A percentile compares a stretch with the other conserved stretches of the same genome.
Conservation (phyloP, 2,797 vertebrate species). For the Acanthis flammea region DNA sequence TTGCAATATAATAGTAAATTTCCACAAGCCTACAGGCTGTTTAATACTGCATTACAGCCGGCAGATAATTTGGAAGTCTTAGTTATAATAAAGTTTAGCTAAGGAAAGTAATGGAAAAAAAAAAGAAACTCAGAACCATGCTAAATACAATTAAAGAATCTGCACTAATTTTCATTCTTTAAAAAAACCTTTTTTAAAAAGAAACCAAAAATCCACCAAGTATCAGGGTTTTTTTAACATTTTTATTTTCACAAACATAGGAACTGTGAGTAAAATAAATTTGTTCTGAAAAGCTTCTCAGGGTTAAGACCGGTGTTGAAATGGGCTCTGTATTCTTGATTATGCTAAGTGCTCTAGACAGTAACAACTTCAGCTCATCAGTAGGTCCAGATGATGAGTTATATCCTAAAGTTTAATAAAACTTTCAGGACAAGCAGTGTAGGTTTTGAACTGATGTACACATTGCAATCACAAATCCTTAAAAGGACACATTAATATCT, state of each 20-base stretch:
- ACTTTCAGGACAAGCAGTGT: neutral
- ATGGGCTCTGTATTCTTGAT: neutral
- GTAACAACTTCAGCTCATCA: neutral
- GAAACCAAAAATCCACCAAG: neutral
- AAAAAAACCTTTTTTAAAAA: neutral
- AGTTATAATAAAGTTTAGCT: neutral
- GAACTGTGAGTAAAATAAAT: neutral
- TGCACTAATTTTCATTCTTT: neutral
- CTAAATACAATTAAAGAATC: neutral
- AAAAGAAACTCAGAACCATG: neutral
- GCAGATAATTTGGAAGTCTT: neutral
- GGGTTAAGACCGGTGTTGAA: neutral
- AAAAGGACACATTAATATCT: neutral
- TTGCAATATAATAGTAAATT: neutral
- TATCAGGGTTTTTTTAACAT: rapidly evolving
- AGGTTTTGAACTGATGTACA: neutral
- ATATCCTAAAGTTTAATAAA: neutral
- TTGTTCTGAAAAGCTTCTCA: neutral
- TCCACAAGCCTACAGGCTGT: neutral
- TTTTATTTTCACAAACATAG: neutral
- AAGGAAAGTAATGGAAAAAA: neutral
- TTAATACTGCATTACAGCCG: neutral
- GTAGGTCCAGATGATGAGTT: neutral
- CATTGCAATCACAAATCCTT: neutral
- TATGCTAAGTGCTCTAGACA: neutral